A percentile compares a stretch with the other conserved stretches of the same genome.
phyloP scores from a whole-genome alignment of 2,888 invertebrate genomes.

The Drosophila tripunctata region DNA sequence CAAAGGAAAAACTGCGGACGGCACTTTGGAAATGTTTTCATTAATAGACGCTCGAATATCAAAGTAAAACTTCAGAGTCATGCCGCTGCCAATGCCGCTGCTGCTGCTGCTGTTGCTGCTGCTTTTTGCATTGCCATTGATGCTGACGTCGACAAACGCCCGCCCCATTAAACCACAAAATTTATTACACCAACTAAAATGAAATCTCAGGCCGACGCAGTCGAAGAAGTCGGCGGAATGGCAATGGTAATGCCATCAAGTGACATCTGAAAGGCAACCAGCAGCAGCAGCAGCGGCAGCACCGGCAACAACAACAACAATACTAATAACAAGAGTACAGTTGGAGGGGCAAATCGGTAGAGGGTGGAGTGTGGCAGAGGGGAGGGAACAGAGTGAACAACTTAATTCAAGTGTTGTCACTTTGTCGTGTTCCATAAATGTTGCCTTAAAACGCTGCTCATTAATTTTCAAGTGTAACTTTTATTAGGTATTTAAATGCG shows the following conservation, averaged over 20 bases:
- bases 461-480: conserved; percentile 84
- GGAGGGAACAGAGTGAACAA: conserved; percentile 56
- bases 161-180: conserved; percentile 84
- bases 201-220: conserved; percentile 69
- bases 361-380: conserved; percentile 6
- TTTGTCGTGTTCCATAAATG: conserved; percentile 81
- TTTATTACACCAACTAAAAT: conserved; percentile 82
- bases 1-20: conserved; percentile 23
- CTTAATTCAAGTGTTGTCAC: conserved; percentile 83
- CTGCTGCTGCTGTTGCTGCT: conserved; percentile 13
- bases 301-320: conserved; percentile 7
- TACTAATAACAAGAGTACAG: conserved; percentile 3
- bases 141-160: conserved; percentile 64
- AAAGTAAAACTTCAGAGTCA: conserved; percentile 75
- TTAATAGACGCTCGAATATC: conserved; percentile 79
- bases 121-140: conserved; percentile 21
- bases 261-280: conserved; percentile 64
- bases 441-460: conserved; percentile 80
- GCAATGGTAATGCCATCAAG: conserved; percentile 55
- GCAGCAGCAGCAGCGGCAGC: conserved; percentile 18
- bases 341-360: neutral
- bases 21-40: conserved; percentile 64
- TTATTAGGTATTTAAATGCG: conserved; percentile 81
- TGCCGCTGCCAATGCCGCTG: conserved; percentile 50
- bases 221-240: conserved; percentile 39